Evolutionary conservation across 2,113 vertebrate species (phyloP).

Genomic region (Aptenodytes patagonicus): DNA sequence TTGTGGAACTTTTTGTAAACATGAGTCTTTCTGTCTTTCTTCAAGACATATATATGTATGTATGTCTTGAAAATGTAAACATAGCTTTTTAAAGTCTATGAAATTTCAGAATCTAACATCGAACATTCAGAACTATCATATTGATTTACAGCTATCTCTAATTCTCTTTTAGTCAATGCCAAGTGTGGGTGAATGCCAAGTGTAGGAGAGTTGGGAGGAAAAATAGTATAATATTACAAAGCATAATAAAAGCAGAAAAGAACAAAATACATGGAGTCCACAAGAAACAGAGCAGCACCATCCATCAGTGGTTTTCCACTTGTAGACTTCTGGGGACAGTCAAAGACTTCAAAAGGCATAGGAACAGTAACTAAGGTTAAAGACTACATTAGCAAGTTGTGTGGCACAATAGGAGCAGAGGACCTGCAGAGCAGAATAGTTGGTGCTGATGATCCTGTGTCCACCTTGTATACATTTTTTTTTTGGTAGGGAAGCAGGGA

Average conservation of each 20-base stretch:
- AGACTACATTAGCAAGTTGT: neutral
- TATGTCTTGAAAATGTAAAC: neutral
- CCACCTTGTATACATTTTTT: fast-evolving
- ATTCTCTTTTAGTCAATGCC: neutral
- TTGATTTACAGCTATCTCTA: neutral
- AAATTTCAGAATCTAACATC: neutral
- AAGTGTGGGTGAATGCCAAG: neutral
- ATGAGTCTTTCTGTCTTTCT: neutral
- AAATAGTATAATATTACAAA: neutral
- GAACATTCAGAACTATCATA: neutral
- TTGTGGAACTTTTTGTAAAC: neutral
- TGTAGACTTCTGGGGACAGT: neutral
- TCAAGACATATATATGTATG: neutral
- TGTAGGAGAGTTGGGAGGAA: neutral
- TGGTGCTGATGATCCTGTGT: neutral
- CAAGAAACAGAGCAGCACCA: neutral
- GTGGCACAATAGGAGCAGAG: neutral
- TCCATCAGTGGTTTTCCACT: neutral
- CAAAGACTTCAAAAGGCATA: neutral
- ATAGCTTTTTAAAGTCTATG: neutral
- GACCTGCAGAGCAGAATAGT: neutral
- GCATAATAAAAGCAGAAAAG: neutral
- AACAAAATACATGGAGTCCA: neutral
- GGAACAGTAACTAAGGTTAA: neutral
- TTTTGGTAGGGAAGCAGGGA: neutral